Evolutionary conservation across 2,113 vertebrate species (phyloP).

Genomic region (Orycteropus afer): DNA sequence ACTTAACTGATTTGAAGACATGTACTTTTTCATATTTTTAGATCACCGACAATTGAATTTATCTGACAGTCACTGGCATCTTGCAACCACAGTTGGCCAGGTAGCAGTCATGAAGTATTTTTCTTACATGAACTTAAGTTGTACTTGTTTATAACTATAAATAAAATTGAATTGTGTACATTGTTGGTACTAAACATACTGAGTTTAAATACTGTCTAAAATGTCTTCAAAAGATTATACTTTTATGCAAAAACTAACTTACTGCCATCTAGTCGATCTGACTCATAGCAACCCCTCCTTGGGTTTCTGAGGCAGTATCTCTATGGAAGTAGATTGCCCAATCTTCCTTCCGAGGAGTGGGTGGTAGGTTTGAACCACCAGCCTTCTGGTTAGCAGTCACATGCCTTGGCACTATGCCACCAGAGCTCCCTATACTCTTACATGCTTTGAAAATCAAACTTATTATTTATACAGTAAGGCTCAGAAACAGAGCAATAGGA

Average conservation of each 20-base stretch:
- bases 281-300: no score
- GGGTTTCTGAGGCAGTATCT: no score
- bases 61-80: not conserved
- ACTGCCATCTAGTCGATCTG: no score
- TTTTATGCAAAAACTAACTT: no score
- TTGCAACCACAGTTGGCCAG: not conserved
- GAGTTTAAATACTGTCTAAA: conserved; percentile 4
- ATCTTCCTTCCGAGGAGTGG: no score
- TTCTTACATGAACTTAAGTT: conserved; percentile 31
- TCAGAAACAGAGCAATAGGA: conserved; percentile 30
- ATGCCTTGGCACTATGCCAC: no score
- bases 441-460: conserved; percentile 28
- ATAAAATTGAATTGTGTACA: not conserved
- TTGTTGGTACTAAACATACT: not conserved
- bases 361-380: no score
- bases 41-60: conserved; percentile 1
- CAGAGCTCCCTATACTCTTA: not conserved
- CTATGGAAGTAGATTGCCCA: no score
- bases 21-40: not conserved
- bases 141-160: conserved; percentile 37
- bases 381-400: no score
- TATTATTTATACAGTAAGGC: not conserved
- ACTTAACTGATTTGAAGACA: conserved; percentile 5
- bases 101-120: not conserved
- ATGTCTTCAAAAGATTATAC: conserved; percentile 27